Conservation (phyloP, 2,113 vertebrate genomes). For the Cromileptes altivelis region DNA sequence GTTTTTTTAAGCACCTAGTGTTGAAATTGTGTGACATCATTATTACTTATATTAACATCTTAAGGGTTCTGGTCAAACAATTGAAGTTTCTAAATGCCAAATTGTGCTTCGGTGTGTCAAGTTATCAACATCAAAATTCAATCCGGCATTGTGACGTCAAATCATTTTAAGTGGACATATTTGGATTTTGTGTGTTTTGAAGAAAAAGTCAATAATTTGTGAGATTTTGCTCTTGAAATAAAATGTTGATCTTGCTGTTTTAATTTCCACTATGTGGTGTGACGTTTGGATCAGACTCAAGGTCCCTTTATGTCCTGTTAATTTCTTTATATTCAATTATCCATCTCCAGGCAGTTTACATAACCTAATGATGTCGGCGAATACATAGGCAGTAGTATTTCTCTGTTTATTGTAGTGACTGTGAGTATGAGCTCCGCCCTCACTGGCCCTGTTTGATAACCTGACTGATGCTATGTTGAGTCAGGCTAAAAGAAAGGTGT, state of each 20-base stretch:
- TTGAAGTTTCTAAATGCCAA: slow-evolving; percentile 47
- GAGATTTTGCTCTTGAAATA: slow-evolving; percentile 70
- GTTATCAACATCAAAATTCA: slow-evolving; percentile 16
- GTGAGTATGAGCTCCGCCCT: slow-evolving; percentile 16
- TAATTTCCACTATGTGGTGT: slow-evolving; percentile 34
- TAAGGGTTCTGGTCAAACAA: slow-evolving; percentile 15
- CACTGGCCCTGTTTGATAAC: slow-evolving; percentile 33
- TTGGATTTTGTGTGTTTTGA: slow-evolving; percentile 71
- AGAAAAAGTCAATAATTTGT: slow-evolving; percentile 65
- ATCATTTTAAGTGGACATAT: slow-evolving; percentile 49
- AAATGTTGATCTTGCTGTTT: slow-evolving; percentile 69
- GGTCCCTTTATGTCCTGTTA: background rate
- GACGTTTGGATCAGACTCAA: slow-evolving; percentile 1
- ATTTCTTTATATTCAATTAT: background rate
- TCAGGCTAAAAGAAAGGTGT: background rate
- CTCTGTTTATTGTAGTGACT: background rate
- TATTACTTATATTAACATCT: slow-evolving; percentile 17
- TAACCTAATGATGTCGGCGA: background rate
- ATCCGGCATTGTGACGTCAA: slow-evolving; percentile 38
- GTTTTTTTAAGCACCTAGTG: slow-evolving; percentile 6
- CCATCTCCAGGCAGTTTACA: background rate
- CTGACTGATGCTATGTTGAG: background rate
- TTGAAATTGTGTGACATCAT: slow-evolving; percentile 27
- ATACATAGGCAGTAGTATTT: background rate
- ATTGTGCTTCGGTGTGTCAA: slow-evolving; percentile 34